phyloP scores from a whole-genome alignment of 2,888 invertebrate species.

The Drosophila hamatofila region DNA sequence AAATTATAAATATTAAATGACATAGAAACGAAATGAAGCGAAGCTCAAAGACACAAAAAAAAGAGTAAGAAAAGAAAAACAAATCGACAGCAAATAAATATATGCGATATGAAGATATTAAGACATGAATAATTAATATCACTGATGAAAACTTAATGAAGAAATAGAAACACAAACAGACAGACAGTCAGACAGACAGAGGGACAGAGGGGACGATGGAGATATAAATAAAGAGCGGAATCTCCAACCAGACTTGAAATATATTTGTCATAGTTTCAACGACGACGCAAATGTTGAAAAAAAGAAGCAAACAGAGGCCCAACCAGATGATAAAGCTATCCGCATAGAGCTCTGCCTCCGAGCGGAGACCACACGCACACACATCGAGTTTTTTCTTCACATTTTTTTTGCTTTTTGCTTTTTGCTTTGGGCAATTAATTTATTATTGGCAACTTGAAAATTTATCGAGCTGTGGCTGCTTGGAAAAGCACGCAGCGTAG shows the following conservation, averaged over 20 bases:
- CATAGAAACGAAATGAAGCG: conserved; percentile 61
- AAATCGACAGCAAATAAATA: conserved; percentile 60
- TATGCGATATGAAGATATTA: conserved; percentile 78
- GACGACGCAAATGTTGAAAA: conserved; percentile 55
- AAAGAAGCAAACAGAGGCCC: conserved; percentile 60
- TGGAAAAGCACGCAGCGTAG: conserved; percentile 24
- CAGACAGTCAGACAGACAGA: not conserved
- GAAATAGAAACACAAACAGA: conserved; percentile 69
- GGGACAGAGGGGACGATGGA: conserved; percentile 1
- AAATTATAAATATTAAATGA: conserved; percentile 79
- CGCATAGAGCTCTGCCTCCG: conserved; percentile 11
- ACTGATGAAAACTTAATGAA: conserved; percentile 82
- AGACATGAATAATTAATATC: conserved; percentile 82
- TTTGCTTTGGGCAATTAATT: conserved; percentile 71
- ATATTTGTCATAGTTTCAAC: conserved; percentile 82
- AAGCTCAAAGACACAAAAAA: conserved; percentile 15
- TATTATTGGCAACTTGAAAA: conserved; percentile 75
- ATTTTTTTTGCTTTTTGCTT: conserved; percentile 6
- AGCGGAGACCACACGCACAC: conserved; percentile 61
- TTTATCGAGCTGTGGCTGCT: conserved; percentile 62
- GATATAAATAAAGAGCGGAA: conserved; percentile 60
- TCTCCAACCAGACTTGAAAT: conserved; percentile 70
- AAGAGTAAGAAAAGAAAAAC: conserved; percentile 22
- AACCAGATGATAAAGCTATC: conserved; percentile 23
- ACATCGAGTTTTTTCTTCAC: conserved; percentile 39